Percentiles rank a stretch among this genome's conserved stretches.
Evolutionary conservation across 2,888 invertebrate species (phyloP).

Genomic region (Parthenolecanium corni): DNA sequence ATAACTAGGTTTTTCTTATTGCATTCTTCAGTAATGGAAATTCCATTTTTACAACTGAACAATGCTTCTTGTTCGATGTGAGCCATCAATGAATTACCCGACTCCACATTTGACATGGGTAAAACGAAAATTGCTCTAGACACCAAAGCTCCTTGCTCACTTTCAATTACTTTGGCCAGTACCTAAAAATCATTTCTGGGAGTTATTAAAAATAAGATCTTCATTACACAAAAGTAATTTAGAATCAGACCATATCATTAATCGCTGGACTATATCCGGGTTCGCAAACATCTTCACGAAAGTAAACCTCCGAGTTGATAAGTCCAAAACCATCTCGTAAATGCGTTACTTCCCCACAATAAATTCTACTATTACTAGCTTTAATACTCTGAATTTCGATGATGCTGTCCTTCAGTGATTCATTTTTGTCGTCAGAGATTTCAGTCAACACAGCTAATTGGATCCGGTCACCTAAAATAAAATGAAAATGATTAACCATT

Average conservation of each 20-base stretch:
- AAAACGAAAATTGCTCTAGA: constrained; percentile 50
- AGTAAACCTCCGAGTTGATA: constrained; percentile 47
- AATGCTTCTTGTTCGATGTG: constrained; percentile 4
- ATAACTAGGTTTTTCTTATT: background rate
- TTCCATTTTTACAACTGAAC: constrained; percentile 9
- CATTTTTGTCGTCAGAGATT: background rate
- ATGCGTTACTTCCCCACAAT: constrained; percentile 42
- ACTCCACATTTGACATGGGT: constrained; percentile 33
- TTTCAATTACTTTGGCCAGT: constrained; percentile 57
- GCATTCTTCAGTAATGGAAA: background rate
- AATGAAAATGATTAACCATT: background rate
- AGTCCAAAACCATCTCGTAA: constrained; percentile 39
- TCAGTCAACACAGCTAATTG: background rate
- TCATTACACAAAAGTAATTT: background rate
- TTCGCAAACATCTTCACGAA: constrained; percentile 46
- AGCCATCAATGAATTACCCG: background rate
- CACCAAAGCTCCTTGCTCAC: constrained; percentile 46
- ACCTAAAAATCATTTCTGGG: constrained; percentile 38
- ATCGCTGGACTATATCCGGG: constrained; percentile 45
- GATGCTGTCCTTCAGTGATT: background rate
- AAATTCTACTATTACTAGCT: constrained; percentile 43
- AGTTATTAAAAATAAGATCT: background rate
- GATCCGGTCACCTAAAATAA: constrained; percentile 8
- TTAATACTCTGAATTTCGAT: constrained; percentile 17
- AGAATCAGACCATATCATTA: constrained; percentile 46